Base-by-base conservation (phyloP, 2,113 vertebrate species). In the Neoarius graeffei region DNA sequence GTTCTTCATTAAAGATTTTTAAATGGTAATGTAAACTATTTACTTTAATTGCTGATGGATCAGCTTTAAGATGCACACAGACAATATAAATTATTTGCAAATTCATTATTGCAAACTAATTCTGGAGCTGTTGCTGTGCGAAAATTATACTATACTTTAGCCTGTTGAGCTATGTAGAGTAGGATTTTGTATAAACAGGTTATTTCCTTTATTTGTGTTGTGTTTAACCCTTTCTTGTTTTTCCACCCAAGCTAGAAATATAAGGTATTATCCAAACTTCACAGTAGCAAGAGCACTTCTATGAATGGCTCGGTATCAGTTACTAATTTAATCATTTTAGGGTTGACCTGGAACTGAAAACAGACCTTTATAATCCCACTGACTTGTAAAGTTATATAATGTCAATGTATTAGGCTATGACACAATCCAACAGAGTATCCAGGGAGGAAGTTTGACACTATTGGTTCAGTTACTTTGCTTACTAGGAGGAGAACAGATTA, bases 401-500 rank as follows among this genome's bases (percentile, higher is more conserved):
- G 7, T 35, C 17, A 81, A 4, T n/a, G 54, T 57, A 81, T 27
- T n/a, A 13, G 23, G 2, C 10, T 30, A 57, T 81, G 54, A 81
- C 30, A 59, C 14, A 80, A 56, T 5, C 76, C 52, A 80, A 8
- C 17, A 56, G 23, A 7, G 25, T 79, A 7, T 27, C 25, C 5
- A 27, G 8, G 23, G 56, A 35, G 57, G 30, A 79, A 23, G 15
- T 48, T 60, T 82, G 6, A 82, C 17, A 42, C 3, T 42, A 60
- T 59, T 42, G 8, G 15, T 60, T 81, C 30, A 48, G 57, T 25
- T 42, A 60, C 27, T 82, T 82, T 60, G 57, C 11, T 59, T 42
- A 62, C 56, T 62, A 62, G 80, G 25, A 62, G 25, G n/a, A 56
- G 13, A 82, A 60, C 56, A 81, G 77, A 57, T 80, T 30, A 80